Evolutionary conservation across 2,797 vertebrate genomes (phyloP).

Genomic region (Dromococcyx pavoninus): DNA sequence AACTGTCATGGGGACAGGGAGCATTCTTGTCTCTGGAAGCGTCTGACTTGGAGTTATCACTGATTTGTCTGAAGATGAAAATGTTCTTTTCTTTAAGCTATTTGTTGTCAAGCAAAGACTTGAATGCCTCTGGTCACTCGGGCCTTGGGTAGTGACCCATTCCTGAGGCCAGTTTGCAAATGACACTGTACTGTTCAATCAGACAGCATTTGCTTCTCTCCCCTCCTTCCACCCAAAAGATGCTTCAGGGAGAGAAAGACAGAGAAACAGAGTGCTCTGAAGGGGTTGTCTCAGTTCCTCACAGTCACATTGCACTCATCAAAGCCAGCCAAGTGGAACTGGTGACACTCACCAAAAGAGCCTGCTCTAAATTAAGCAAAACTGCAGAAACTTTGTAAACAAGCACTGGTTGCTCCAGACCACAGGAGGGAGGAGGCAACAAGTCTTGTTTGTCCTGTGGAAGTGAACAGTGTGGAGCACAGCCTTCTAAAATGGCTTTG

Average conservation of each 20-base stretch:
- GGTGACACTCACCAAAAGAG: conserved; percentile 19
- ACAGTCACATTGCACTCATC: conserved; percentile 21
- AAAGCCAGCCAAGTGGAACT: conserved; percentile 52
- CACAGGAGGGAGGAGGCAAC: background rate
- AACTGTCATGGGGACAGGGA: background rate
- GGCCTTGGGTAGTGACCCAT: background rate
- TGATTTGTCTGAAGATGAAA: conserved; percentile 26
- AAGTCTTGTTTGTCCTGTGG: background rate
- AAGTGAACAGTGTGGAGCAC: background rate
- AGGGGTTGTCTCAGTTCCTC: conserved; percentile 21
- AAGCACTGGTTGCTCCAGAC: background rate
- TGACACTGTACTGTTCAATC: background rate
- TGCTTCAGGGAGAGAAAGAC: background rate
- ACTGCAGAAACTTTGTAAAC: background rate
- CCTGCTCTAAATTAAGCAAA: conserved; percentile 37
- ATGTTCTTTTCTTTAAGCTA: conserved; percentile 3
- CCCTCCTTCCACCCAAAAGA: background rate
- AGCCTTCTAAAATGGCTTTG: background rate
- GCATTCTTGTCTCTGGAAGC: background rate
- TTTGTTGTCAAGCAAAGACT: conserved; percentile 2
- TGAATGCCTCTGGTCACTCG: background rate
- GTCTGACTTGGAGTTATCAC: background rate
- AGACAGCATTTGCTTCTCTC: background rate
- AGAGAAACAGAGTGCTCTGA: background rate
- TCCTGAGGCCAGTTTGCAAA: background rate